phyloP scores from a whole-genome alignment of 2,888 invertebrate species.

The Sesia bembeciformis region DNA sequence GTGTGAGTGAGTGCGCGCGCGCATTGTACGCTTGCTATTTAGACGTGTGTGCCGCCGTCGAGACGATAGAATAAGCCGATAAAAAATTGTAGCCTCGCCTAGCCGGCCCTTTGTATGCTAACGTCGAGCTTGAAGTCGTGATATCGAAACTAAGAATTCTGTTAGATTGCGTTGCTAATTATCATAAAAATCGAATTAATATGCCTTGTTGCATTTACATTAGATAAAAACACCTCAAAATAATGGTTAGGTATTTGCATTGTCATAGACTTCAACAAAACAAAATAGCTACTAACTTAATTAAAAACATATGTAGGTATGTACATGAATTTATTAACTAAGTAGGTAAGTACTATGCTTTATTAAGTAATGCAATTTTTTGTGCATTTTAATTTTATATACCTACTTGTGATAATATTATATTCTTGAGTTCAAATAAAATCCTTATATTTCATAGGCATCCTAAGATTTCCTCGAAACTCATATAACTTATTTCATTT shows the following conservation, averaged over 20 bases:
- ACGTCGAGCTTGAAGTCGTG: slow-evolving; percentile 56
- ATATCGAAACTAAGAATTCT: slow-evolving; percentile 39
- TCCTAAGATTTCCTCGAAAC: too few species aligned
- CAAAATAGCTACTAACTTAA: too few species aligned
- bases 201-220: slow-evolving; percentile 31
- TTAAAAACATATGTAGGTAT: too few species aligned
- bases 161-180: slow-evolving; percentile 34
- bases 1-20: slow-evolving; percentile 60
- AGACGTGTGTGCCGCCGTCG: slow-evolving; percentile 23
- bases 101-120: slow-evolving; percentile 57
- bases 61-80: slow-evolving; percentile 57
- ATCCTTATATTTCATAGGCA: too few species aligned
- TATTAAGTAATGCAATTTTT: too few species aligned
- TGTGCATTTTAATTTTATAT: too few species aligned
- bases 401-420: too few species aligned
- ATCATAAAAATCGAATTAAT: slow-evolving; percentile 43
- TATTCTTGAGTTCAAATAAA: too few species aligned
- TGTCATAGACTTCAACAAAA: background rate
- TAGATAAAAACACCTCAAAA: slow-evolving; percentile 14
- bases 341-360: too few species aligned
- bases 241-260: background rate
- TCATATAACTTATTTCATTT: too few species aligned
- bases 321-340: too few species aligned
- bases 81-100: slow-evolving; percentile 58
- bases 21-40: slow-evolving; percentile 29